Conservation (phyloP, 2,888 invertebrate species). For the Orthonychiurus folsomi region DNA sequence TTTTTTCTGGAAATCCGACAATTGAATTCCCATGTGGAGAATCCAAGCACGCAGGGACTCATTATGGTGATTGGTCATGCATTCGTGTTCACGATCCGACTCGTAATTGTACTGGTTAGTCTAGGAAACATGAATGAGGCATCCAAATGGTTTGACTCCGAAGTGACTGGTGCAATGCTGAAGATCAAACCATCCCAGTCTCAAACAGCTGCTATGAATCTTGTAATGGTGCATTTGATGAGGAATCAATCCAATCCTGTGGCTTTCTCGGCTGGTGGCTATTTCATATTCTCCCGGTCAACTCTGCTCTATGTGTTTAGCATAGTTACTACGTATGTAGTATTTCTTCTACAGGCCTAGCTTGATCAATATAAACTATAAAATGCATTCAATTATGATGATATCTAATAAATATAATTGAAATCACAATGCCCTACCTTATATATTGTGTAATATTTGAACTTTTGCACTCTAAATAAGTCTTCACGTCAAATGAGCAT, state of each 20-base stretch:
- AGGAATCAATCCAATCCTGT: constrained; percentile 32
- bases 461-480: no score
- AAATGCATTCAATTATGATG: neutral
- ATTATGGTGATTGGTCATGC: constrained; percentile 21
- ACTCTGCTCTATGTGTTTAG: constrained; percentile 32
- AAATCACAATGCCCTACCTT: no score
- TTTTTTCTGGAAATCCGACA: constrained; percentile 32
- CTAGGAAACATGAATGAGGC: constrained; percentile 30
- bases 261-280: constrained; percentile 32
- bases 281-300: constrained; percentile 31
- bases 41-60: neutral
- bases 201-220: constrained; percentile 18
- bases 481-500: no score
- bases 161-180: constrained; percentile 21
- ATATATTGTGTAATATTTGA: no score
- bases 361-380: neutral
- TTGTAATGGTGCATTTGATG: constrained; percentile 29
- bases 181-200: constrained; percentile 17
- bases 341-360: constrained; percentile 30
- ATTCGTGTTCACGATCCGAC: constrained; percentile 20
- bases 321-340: constrained; percentile 32
- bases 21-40: constrained; percentile 15
- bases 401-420: neutral
- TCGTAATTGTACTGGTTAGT: constrained; percentile 28
- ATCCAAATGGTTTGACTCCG: constrained; percentile 27